Conservation (phyloP, 2,797 vertebrate genomes). For the Pipistrellus pipistrellus region DNA sequence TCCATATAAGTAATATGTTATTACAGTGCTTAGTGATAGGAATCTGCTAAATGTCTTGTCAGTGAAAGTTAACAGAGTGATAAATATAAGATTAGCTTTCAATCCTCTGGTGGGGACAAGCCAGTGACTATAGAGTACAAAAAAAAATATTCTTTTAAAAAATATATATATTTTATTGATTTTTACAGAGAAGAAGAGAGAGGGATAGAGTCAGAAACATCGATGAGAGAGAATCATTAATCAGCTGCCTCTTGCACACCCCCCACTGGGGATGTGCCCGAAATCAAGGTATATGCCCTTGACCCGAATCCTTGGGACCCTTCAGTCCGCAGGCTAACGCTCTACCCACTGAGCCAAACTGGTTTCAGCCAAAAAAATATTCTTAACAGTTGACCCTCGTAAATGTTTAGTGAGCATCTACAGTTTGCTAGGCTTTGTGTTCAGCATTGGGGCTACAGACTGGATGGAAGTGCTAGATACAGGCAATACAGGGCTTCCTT, state of each 20-base stretch:
- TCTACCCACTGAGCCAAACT: no score
- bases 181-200: no score
- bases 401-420: background rate
- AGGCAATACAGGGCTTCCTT: background rate
- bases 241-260: no score
- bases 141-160: background rate
- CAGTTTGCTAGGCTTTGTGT: background rate
- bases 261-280: no score
- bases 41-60: conserved; percentile 4
- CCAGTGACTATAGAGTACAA: background rate
- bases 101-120: background rate
- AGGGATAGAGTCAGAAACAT: no score
- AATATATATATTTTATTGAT: no score
- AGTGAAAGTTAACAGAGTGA: conserved; percentile 8
- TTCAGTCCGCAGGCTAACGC: no score
- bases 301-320: no score
- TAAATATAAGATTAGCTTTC: conserved; percentile 28
- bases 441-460: background rate
- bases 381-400: background rate
- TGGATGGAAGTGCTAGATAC: background rate
- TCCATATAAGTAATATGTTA: background rate
- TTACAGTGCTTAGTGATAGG: background rate
- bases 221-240: no score
- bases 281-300: no score
- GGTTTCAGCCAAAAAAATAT: background rate